These are phyloP conservation scores for Holocentrus rufus DNA, from an alignment of 2,797 vertebrate species.

Conservation along the genomic window DNA sequence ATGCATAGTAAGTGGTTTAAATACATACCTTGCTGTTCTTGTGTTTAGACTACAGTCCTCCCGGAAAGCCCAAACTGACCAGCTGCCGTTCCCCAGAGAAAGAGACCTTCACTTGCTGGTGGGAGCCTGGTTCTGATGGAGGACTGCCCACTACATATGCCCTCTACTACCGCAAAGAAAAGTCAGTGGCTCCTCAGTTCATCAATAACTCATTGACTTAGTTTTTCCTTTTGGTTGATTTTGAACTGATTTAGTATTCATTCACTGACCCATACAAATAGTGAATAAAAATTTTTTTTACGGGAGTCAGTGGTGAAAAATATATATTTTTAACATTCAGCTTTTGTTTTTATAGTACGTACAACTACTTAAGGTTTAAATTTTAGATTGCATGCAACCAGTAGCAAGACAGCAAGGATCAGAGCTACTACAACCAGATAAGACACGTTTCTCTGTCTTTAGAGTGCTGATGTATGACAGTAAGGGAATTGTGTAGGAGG, in stretches of 20 bases:
- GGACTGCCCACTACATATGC: constrained; percentile 87
- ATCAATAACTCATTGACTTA: neutral
- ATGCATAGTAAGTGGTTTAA: neutral
- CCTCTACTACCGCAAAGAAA: constrained; percentile 89
- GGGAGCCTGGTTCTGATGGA: constrained; percentile 87
- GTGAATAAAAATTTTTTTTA: too few relatives aligned
- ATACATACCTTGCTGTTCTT: neutral
- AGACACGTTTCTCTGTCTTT: too few relatives aligned
- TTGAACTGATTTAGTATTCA: neutral
- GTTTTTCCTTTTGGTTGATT: neutral
- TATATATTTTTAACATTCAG: too few relatives aligned
- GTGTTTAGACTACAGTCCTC: constrained; percentile 74
- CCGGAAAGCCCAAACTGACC: constrained; percentile 85
- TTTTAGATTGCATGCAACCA: too few relatives aligned
- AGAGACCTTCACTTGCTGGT: constrained; percentile 97
- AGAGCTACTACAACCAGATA: too few relatives aligned
- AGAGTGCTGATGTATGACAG: too few relatives aligned
- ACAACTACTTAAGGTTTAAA: too few relatives aligned
- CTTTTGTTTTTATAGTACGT: too few relatives aligned
- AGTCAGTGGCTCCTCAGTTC: constrained; percentile 75
- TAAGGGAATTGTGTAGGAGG: too few relatives aligned
- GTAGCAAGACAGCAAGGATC: too few relatives aligned
- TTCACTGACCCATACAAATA: too few relatives aligned
- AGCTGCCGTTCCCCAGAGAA: constrained; percentile 92
- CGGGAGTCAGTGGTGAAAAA: too few relatives aligned